Evolutionary conservation across 2,888 invertebrate genomes (phyloP).

Genomic region (Euproctis similis): DNA sequence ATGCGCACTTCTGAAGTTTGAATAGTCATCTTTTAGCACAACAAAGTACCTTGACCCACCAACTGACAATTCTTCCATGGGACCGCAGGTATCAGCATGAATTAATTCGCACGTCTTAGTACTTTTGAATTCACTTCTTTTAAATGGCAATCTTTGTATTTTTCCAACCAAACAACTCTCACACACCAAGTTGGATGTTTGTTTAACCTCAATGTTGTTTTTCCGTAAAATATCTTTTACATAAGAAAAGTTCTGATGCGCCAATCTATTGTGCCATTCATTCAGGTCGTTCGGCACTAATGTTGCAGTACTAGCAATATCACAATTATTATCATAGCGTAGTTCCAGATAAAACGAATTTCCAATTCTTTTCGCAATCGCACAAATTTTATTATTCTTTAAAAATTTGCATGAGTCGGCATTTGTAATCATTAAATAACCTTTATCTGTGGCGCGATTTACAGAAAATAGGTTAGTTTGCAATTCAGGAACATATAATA

Average conservation of each 20-base stretch:
- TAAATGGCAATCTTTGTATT: slow-evolving; percentile 11
- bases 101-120: slow-evolving; percentile 16
- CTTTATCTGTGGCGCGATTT: not conserved
- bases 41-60: slow-evolving; percentile 21
- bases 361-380: slow-evolving; percentile 10
- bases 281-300: slow-evolving; percentile 4
- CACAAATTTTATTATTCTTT: not conserved
- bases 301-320: slow-evolving; percentile 1
- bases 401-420: not conserved
- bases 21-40: slow-evolving; percentile 23
- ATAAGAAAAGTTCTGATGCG: slow-evolving; percentile 15
- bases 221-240: slow-evolving; percentile 11
- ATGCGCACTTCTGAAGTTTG: slow-evolving; percentile 10
- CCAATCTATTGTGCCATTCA: slow-evolving; percentile 16
- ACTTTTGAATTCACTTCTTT: slow-evolving; percentile 13
- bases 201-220: slow-evolving; percentile 14
- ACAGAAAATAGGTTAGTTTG: slow-evolving; percentile 2
- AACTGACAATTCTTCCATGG: too few relatives aligned
- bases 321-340: slow-evolving; percentile 10
- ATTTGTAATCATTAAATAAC: slow-evolving; percentile 1
- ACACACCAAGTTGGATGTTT: slow-evolving; percentile 5
- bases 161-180: slow-evolving; percentile 14
- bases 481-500: slow-evolving; percentile 7
- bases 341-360: slow-evolving; percentile 15
- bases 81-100: too few relatives aligned